Conservation (phyloP, 2,888 invertebrate species). For the Barypeithes pellucidus region DNA sequence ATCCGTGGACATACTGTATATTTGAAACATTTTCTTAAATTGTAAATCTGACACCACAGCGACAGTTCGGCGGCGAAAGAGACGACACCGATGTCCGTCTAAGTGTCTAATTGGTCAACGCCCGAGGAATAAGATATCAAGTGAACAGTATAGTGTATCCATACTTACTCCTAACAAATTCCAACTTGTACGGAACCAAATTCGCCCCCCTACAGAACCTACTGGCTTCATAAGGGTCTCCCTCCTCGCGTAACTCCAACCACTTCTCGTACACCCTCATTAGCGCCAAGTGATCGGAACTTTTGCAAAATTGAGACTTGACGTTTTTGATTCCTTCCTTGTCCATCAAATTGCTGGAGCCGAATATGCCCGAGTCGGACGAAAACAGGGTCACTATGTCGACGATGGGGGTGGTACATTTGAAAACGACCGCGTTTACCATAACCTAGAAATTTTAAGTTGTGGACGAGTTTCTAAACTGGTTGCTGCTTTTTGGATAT, state of each 20-base stretch:
- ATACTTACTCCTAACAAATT: slow-evolving; percentile 72
- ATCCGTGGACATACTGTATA: too few species aligned
- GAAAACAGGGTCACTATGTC: slow-evolving; percentile 72
- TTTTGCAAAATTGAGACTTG: slow-evolving; percentile 72
- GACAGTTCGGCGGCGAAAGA: too few species aligned
- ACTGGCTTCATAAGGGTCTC: slow-evolving; percentile 61
- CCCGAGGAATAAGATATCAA: too few species aligned
- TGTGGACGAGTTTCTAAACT: too few species aligned
- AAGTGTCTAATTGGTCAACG: too few species aligned
- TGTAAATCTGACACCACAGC: too few species aligned
- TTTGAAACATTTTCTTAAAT: too few species aligned
- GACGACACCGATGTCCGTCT: too few species aligned
- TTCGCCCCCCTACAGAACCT: slow-evolving; percentile 71
- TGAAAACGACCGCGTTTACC: slow-evolving; percentile 75
- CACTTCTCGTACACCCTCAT: slow-evolving; percentile 75
- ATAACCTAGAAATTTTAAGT: slow-evolving; percentile 68
- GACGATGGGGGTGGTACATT: slow-evolving; percentile 73
- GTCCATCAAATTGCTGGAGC: slow-evolving; percentile 69
- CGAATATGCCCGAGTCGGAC: slow-evolving; percentile 74
- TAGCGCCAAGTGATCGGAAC: slow-evolving; percentile 78
- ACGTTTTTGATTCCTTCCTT: slow-evolving; percentile 72
- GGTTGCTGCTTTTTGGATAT: too few species aligned
- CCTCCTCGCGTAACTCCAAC: slow-evolving; percentile 65
- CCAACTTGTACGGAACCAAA: slow-evolving; percentile 73
- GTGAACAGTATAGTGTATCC: too few species aligned